These are phyloP conservation scores for Chloroceryle amazona DNA, from an alignment of 2,797 vertebrate genomes.

Conservation along the genomic window DNA sequence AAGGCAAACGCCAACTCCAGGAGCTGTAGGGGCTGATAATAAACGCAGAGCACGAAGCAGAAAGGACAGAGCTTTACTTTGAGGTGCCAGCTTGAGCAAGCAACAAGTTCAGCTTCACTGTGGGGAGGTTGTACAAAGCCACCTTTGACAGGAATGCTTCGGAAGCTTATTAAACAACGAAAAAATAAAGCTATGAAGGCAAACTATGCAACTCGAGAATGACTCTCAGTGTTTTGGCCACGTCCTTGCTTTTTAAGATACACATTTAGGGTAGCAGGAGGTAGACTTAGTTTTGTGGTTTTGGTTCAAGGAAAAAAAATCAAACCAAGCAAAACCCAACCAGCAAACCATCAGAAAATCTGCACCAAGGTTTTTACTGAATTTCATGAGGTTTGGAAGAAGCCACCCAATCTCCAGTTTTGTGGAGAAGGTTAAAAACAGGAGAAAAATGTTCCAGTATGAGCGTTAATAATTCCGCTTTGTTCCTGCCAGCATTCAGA, in stretches of 20 bases:
- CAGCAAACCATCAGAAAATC: not conserved
- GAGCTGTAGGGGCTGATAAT: not conserved
- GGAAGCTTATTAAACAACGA: not conserved
- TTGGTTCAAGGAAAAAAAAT: not conserved
- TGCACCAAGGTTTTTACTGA: constrained; percentile 27
- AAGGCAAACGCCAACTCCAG: not conserved
- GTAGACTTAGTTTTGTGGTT: not conserved
- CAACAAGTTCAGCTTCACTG: not conserved
- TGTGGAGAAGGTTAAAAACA: not conserved
- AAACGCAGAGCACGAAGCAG: not conserved
- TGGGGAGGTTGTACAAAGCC: not conserved
- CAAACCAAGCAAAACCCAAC: too few relatives aligned
- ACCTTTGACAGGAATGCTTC: not conserved
- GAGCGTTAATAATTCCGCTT: not conserved
- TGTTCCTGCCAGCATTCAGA: not conserved
- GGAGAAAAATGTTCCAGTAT: not conserved
- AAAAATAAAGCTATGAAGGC: not conserved
- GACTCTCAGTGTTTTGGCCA: not conserved
- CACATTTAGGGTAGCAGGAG: not conserved
- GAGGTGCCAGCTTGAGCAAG: not conserved
- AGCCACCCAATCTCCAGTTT: not conserved
- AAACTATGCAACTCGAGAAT: not conserved
- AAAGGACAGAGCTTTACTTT: not conserved
- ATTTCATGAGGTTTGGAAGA: constrained; percentile 18
- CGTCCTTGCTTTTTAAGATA: not conserved